Evolutionary conservation across 92 coral and sea anemone genomes (phyloP), one percentile per base, ranked within the genome.

Genomic region (Parazoanthus darwini): DNA sequence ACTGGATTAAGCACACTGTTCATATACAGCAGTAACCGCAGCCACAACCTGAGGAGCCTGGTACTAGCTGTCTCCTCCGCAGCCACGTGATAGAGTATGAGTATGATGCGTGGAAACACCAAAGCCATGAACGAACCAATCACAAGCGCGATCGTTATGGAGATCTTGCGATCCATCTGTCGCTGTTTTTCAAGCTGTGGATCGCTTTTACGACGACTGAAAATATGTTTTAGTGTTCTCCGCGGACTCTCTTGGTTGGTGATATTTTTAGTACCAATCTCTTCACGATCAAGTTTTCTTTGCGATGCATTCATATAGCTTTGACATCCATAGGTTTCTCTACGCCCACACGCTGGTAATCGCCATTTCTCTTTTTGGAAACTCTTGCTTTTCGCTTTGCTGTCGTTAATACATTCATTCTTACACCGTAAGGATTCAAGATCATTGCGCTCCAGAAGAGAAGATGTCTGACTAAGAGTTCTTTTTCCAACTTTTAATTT

Each of bases 141-240:
- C 25, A 92, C 91, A n/a, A 92, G 90, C 15, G 92, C 94, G 16
- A 92, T 89, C 18, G 92, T 85, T 38, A 70, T 82, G 20, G 94
- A 87, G 36, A 88, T 92, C 43, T 89, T 85, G 58, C 88, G 74
- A 74, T 88, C 91, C 22, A 84, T 71, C 51, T 48, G 75, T 2
- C 79, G 79, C 74, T 84, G 87, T 71, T 37, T 70, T 44, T 84
- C 79, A 46, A 71, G 56, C 1, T 71, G 74, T 25, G 3, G 14
- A 33, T 44, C 77, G 65, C 20, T 84, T 84, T 84, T 84, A 54
- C 78, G 77, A 11, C 11, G 1, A 70, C 33, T 82, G 1, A 63
- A 66, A 25, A 82, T 42, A 39, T 82, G 68, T 0, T 20, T 84
- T 72, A 43, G n/a, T 35, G 78, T 14, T 71, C 16, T 84, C 56